phyloP scores from a whole-genome alignment of 2,888 invertebrate genomes.

The Melieria omissa region DNA sequence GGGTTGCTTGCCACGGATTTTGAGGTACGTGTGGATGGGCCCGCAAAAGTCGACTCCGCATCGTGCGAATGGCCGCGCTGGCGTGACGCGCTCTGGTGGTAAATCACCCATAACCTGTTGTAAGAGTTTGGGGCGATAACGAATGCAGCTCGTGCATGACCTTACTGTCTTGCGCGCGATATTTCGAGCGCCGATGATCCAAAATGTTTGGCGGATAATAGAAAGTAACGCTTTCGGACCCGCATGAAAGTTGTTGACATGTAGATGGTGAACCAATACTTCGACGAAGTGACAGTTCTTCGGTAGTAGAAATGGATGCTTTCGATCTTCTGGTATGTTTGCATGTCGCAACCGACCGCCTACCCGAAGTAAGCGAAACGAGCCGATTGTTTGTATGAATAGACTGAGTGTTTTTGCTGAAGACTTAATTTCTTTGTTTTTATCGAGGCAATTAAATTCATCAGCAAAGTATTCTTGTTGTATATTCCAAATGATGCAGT shows the following conservation, averaged over 20 bases:
- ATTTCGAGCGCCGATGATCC: slow-evolving; percentile 37
- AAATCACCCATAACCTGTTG: slow-evolving; percentile 34
- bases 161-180: slow-evolving; percentile 24
- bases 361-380: slow-evolving; percentile 37
- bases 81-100: slow-evolving; percentile 23
- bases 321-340: slow-evolving; percentile 21
- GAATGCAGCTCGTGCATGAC: slow-evolving; percentile 23
- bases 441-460: neutral
- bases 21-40: neutral
- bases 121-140: slow-evolving; percentile 33
- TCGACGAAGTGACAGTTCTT: slow-evolving; percentile 22
- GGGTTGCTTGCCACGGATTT: slow-evolving; percentile 36
- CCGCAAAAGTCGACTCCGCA: slow-evolving; percentile 34
- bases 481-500: slow-evolving; percentile 24
- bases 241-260: slow-evolving; percentile 39
- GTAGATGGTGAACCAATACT: slow-evolving; percentile 33
- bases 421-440: neutral
- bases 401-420: slow-evolving; percentile 27
- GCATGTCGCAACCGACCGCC: slow-evolving; percentile 32
- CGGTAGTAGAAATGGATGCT: slow-evolving; percentile 32
- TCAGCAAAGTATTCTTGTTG: slow-evolving; percentile 24
- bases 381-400: slow-evolving; percentile 29
- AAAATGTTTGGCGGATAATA: slow-evolving; percentile 32
- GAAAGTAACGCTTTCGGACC: slow-evolving; percentile 37
- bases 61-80: slow-evolving; percentile 33